Evolutionary conservation across 2,888 invertebrate genomes (phyloP).

Genomic region (Crepidodera aurea): DNA sequence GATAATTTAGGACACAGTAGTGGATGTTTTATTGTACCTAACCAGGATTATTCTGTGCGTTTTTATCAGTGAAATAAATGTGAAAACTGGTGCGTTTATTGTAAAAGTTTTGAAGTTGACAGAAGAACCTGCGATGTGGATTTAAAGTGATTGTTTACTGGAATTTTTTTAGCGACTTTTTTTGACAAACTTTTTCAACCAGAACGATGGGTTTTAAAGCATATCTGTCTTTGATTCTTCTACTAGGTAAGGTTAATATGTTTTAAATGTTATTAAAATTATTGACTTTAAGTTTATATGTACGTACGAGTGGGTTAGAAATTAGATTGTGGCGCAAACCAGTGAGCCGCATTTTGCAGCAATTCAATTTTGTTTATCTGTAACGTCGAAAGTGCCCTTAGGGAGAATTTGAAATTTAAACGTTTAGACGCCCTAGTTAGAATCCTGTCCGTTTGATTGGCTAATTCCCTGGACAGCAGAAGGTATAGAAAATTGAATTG

Average conservation of each 20-base stretch:
- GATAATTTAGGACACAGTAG: background rate
- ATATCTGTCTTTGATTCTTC: constrained; percentile 3
- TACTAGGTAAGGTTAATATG: constrained; percentile 15
- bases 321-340: background rate
- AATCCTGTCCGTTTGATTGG: constrained; percentile 6
- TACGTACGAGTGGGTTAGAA: background rate
- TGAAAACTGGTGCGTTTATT: background rate
- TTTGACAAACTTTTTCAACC: constrained; percentile 22
- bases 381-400: constrained; percentile 13
- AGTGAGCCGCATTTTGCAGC: constrained; percentile 9
- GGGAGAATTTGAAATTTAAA: constrained; percentile 22
- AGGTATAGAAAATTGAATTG: constrained; percentile 5
- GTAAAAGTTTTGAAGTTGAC: background rate
- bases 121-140: constrained; percentile 9
- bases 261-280: background rate
- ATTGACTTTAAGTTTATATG: background rate
- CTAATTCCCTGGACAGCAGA: constrained; percentile 6
- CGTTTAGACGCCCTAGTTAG: constrained; percentile 22
- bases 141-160: constrained; percentile 14
- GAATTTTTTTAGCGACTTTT: constrained; percentile 14
- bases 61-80: background rate
- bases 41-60: background rate
- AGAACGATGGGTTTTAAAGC: constrained; percentile 14
- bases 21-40: background rate
- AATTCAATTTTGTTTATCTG: constrained; percentile 25